phyloP scores from a whole-genome alignment of 2,888 invertebrate species.

The Eristalinus aeneus region DNA sequence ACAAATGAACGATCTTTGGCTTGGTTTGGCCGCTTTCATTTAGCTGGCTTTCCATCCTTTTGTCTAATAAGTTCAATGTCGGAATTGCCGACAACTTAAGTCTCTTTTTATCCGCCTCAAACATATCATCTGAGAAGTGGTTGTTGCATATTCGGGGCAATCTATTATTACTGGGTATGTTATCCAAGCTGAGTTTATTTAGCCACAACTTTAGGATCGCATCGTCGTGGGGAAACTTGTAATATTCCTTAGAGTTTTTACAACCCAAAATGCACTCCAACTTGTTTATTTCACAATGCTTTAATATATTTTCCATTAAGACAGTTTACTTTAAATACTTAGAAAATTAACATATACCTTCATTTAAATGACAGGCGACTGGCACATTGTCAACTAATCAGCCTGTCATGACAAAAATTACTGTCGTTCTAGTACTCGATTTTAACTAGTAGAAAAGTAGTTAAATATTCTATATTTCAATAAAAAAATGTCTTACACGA shows the following conservation, averaged over 20 bases:
- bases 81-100: background rate
- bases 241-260: background rate
- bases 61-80: background rate
- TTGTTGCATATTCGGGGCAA: conserved; percentile 1
- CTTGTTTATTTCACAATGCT: background rate
- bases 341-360: background rate
- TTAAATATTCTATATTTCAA: no score
- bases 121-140: conserved; percentile 12
- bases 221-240: conserved; percentile 6
- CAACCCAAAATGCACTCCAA: conserved; percentile 18
- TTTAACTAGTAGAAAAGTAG: no score
- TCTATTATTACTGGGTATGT: background rate
- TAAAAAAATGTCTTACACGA: no score
- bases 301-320: background rate
- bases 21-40: background rate
- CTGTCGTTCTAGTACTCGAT: no score
- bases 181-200: background rate
- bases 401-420: background rate
- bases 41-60: background rate
- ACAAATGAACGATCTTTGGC: background rate
- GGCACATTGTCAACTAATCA: background rate
- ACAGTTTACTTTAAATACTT: background rate
- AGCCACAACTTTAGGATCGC: conserved; percentile 1
- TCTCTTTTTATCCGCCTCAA: background rate
- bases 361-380: background rate